Percentiles rank a stretch among this genome's conserved stretches.
Evolutionary conservation across 2,113 vertebrate genomes (phyloP).

Genomic region (Oncorhynchus mykiss): DNA sequence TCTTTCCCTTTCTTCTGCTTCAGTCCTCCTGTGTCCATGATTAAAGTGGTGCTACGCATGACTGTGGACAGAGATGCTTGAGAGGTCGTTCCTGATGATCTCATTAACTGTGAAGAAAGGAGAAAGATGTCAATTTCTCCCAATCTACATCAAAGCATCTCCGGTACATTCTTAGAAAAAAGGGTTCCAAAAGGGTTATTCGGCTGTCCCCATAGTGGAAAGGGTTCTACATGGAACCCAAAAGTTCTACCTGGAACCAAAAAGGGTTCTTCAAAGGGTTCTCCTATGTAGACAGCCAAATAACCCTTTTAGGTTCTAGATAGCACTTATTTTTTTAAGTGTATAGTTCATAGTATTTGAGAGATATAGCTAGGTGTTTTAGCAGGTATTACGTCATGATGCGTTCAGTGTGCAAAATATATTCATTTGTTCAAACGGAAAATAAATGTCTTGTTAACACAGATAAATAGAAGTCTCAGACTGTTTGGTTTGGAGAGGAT

Average conservation of each 20-base stretch:
- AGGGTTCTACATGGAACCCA: too few species aligned
- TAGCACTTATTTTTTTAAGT: too few species aligned
- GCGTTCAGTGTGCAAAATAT: not conserved
- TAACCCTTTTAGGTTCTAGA: too few species aligned
- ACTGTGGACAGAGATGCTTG: constrained; percentile 82
- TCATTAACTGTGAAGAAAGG: constrained; percentile 87
- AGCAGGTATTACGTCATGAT: not conserved
- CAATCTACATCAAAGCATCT: not conserved
- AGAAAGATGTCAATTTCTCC: not conserved
- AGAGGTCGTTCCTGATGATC: constrained; percentile 96
- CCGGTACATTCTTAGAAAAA: not conserved
- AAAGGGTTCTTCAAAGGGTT: too few species aligned
- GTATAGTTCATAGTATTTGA: not conserved
- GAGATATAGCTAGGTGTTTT: too few species aligned
- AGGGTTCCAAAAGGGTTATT: too few species aligned
- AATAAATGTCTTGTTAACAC: constrained; percentile 25
- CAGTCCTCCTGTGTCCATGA: constrained; percentile 1
- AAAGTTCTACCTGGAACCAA: too few species aligned
- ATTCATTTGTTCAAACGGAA: constrained; percentile 30
- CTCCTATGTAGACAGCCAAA: too few species aligned
- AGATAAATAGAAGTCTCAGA: constrained; percentile 26
- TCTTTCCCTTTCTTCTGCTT: constrained; percentile 26
- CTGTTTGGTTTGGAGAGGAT: constrained; percentile 49
- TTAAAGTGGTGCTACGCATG: constrained; percentile 57
- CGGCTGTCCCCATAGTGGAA: too few species aligned